Base-by-base conservation (phyloP, 1,140 invertebrate genomes). In the Lepidostoma basale region DNA sequence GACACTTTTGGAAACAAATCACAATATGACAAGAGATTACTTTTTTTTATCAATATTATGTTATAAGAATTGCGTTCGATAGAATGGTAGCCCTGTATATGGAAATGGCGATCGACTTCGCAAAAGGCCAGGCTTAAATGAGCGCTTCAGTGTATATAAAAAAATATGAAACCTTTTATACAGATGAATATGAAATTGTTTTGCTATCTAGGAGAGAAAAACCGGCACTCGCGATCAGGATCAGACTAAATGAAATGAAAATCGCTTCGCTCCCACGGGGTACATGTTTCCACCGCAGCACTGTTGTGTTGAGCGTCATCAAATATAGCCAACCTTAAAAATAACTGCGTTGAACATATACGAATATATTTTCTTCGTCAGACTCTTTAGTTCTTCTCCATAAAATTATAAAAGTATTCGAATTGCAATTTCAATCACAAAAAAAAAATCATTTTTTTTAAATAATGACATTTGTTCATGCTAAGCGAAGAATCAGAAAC, bases 281-380 rank as follows among this genome's bases (percentile, higher is more conserved):
- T 44, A 44, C 64, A 66, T 58, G 64, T 58, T 66, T 66, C 14
- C 52, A 36, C 28, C 39, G 14, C 22, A 44, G 36, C 52, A 58
- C 49, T 66, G 64, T 66, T 66, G 58, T 66, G 64, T 58, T 58
- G 39, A 66, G 64, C 64, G 64, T 66, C 64, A 66, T 58, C 64
- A 66, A 66, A 58, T 33, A 66, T 44, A 66, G 64, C 64, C 64
- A 66, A 66, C 64, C 33, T 66, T 45, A 56, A 66, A 45, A 45
- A 23, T 14, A 44, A 58, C 58, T 66, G 30, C 18, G 14, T 16
- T 39, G 20, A 45, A 45, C 22, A n/a, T 23, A 54, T 25, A 54
- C 49, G 16, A 30, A n/a, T 49, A 22, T 23, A 22, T 22, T 25
- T 49, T 14, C 25, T 20, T 10, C 8, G 30, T 23, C 14, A 5